Evolutionary conservation across 2,888 invertebrate genomes (phyloP).

Genomic region (Invenusta paracnida): DNA sequence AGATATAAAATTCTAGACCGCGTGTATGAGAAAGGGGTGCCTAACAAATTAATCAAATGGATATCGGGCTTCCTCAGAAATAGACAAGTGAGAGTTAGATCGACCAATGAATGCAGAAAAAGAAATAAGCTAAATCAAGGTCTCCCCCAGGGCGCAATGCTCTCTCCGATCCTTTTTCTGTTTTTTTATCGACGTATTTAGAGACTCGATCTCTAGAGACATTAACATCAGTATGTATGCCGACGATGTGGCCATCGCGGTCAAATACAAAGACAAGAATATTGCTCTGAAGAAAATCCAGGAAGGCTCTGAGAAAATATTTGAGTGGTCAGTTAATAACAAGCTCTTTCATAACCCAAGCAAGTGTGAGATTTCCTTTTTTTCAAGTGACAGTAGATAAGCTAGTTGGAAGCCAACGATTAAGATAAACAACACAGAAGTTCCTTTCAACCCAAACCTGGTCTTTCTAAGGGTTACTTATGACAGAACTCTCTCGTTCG

Average conservation of each 20-base stretch:
- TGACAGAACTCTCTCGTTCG: no score
- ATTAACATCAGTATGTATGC: not conserved
- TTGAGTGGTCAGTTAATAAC: not conserved
- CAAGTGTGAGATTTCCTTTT: not conserved
- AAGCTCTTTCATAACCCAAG: not conserved
- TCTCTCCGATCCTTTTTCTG: not conserved
- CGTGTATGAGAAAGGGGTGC: not conserved
- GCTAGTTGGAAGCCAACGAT: not conserved
- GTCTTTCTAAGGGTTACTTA: no score
- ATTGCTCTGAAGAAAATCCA: not conserved
- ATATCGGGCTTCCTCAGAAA: not conserved
- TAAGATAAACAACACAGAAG: not conserved
- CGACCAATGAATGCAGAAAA: not conserved
- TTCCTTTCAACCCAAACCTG: not conserved
- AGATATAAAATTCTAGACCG: not conserved
- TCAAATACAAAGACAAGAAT: not conserved
- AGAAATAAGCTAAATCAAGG: not conserved
- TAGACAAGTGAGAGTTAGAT: not conserved
- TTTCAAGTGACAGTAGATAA: not conserved
- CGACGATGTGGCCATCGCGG: slow-evolving; percentile 4
- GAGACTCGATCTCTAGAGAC: not conserved
- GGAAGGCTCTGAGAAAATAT: not conserved
- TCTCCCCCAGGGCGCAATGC: slow-evolving; percentile 14
- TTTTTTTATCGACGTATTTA: slow-evolving; percentile 3
- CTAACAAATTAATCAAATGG: slow-evolving; percentile 1